Base-by-base conservation (phyloP, 92 coral and sea anemone genomes). In the Paragorgia papillata region DNA sequence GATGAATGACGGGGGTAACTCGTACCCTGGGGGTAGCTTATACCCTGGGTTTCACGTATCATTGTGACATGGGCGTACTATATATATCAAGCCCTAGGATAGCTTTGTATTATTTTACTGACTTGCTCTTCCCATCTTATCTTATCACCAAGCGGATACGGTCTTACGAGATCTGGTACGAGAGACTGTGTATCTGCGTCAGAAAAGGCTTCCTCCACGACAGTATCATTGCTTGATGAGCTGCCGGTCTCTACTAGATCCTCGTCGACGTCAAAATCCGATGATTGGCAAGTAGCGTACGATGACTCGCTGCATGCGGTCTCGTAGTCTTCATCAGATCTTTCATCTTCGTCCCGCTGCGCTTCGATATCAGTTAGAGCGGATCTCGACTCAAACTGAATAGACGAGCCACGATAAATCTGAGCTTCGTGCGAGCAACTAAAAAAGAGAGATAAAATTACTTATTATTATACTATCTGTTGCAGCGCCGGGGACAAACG, bases 281-380 rank as follows among this genome's bases (percentile, higher is more conserved):
- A 29, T 6, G 73, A 66, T 12, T 32, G 33, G 33, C 75, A 68
- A 9, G 75, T 68, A 40, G 37, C 59, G 54, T 26, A 68, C 1
- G 75, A 68, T 0, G 75, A 68, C 32, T 68, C 75, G 10, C 75
- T 68, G 65, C 78, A 53, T 22, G 78, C 78, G 8, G 78, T 71
- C 18, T 55, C 64, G 58, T 55, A 71, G 58, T 27, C 75, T 13
- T 21, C 75, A 2, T 51, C 35, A 41, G 12, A 1, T 1, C 21
- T 26, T 0, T 68, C 75, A 13, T 13, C 9, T 7, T 46, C 14
- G 14, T 9, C 10, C 10, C 4, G 4, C 10, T 37, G 14, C 7
- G n/a, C 17, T 7, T 15, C 53, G 15, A 46, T n/a, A 46, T 15
- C 53, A 7, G 22, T 22, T 3, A 22, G 30, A 56, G 29, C 30